These are phyloP conservation scores for Artemia sp. DNA, from an alignment of 2,888 invertebrate species.

Conservation along the genomic window DNA sequence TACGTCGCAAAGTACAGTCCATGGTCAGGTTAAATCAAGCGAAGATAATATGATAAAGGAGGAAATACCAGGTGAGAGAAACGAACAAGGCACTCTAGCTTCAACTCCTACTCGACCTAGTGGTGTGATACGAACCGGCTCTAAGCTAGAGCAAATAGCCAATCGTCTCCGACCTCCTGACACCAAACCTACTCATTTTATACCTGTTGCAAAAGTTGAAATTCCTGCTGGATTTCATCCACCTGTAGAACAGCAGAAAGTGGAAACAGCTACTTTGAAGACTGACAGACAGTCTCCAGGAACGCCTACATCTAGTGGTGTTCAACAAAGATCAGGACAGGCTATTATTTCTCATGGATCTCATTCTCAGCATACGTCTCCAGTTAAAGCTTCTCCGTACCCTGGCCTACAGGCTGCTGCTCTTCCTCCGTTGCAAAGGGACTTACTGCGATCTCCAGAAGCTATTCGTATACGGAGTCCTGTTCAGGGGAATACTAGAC, in stretches of 20 bases:
- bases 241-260: not conserved
- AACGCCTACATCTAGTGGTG: not conserved
- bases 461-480: conserved; percentile 4
- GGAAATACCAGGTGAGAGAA: too few relatives aligned
- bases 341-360: conserved; percentile 9
- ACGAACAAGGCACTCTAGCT: too few relatives aligned
- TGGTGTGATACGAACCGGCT: conserved; percentile 7
- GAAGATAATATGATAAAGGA: too few relatives aligned
- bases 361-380: not conserved
- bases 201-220: conserved; percentile 14
- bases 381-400: not conserved
- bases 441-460: not conserved
- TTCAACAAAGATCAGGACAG: not conserved
- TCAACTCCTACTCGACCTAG: not conserved
- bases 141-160: not conserved
- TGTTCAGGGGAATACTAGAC: not conserved
- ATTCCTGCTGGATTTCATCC: conserved; percentile 11
- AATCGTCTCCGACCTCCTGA: conserved; percentile 4
- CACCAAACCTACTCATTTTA: not conserved
- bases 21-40: too few relatives aligned
- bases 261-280: not conserved
- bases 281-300: conserved; percentile 5
- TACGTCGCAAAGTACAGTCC: too few relatives aligned
- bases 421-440: not conserved
- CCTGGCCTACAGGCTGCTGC: not conserved